Evolutionary conservation across 1,140 invertebrate genomes (phyloP).

Genomic region (Leguminivora glycinivorella): DNA sequence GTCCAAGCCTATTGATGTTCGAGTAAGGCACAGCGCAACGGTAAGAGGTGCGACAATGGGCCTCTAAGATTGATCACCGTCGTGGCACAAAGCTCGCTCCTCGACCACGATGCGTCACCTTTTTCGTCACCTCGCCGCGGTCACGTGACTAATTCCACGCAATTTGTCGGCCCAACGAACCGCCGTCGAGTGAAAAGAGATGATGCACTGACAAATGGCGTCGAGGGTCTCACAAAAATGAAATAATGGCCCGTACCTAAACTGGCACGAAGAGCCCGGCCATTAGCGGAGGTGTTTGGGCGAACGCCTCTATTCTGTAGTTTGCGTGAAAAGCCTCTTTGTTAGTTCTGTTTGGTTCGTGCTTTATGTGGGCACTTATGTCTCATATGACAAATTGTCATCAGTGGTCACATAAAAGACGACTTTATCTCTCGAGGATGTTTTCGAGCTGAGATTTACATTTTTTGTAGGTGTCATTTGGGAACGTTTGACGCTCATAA

Average conservation of each 20-base stretch:
- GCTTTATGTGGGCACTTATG: slow-evolving; percentile 73
- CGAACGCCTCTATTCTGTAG: slow-evolving; percentile 74
- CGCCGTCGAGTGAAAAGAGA: slow-evolving; percentile 71
- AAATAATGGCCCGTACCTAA: slow-evolving; percentile 76
- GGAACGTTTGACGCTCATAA: slow-evolving; percentile 26
- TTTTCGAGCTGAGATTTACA: slow-evolving; percentile 36
- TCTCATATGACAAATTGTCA: slow-evolving; percentile 72
- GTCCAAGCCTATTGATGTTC: slow-evolving; percentile 79
- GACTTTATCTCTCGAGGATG: slow-evolving; percentile 53
- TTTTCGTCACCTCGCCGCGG: slow-evolving; percentile 74
- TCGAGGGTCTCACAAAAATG: slow-evolving; percentile 75
- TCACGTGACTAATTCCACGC: slow-evolving; percentile 75
- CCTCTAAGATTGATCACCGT: slow-evolving; percentile 71
- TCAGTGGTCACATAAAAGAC: slow-evolving; percentile 57
- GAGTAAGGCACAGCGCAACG: slow-evolving; percentile 52
- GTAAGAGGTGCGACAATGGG: slow-evolving; percentile 61
- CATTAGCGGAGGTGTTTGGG: slow-evolving; percentile 77
- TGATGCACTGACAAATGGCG: slow-evolving; percentile 76
- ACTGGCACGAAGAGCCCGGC: slow-evolving; percentile 62
- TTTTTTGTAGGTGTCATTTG: slow-evolving; percentile 34
- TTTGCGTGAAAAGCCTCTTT: slow-evolving; percentile 74
- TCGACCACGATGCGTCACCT: slow-evolving; percentile 66
- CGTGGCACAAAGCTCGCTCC: slow-evolving; percentile 83
- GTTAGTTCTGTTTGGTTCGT: slow-evolving; percentile 73
- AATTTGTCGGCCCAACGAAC: slow-evolving; percentile 73